Base-by-base conservation (phyloP, 2,888 invertebrate genomes). In the Parasteatoda lunata region DNA sequence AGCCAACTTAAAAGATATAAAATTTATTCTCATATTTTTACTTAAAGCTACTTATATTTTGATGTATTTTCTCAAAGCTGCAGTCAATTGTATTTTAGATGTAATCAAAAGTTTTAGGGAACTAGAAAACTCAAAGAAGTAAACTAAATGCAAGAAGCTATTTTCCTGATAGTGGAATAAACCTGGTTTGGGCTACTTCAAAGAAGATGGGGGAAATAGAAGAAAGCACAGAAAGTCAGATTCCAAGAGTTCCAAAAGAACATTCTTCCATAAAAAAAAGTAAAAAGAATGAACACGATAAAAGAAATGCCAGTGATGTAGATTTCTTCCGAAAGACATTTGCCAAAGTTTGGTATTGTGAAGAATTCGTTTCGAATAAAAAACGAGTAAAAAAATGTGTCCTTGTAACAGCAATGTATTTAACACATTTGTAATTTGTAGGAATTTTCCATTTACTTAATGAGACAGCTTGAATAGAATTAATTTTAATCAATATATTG, bases 161-260 rank as follows among this genome's bases (percentile, higher is more conserved):
- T 78, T 78, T 76, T 47, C 78, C 54, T 70, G 69, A 54, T 47
- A n/a, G 59, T 47, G 68, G 70, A 8, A 70, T 70, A 78, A 78
- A 78, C 78, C 59, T 78, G 70, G 78, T 78, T 78, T 78, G 69
- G 30, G 78, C 9, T 59, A 48, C 78, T 69, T 70, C 48, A 78
- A 78, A 78, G 78, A 78, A 70, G 45, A 78, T 69, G 69, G 70
- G 59, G 59, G 51, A 79, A 65, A 72, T 64, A 64, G 45, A 79
- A 79, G 13, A n/a, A 5, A 65, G 30, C 76, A 66, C 65, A 76
- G 65, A 72, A 64, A 79, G 72, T 51, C 72, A 72, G 65, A 79
- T 79, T 79, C 72, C 71, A 65, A 51, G 71, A 72, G 65, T 72
- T 79, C 64, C 30, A 15, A 49, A 49, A 65, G 45, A 72, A 64